Evolutionary conservation across 2,113 vertebrate genomes (phyloP), one percentile per base, ranked within the genome.

Genomic region (Propithecus coquereli): DNA sequence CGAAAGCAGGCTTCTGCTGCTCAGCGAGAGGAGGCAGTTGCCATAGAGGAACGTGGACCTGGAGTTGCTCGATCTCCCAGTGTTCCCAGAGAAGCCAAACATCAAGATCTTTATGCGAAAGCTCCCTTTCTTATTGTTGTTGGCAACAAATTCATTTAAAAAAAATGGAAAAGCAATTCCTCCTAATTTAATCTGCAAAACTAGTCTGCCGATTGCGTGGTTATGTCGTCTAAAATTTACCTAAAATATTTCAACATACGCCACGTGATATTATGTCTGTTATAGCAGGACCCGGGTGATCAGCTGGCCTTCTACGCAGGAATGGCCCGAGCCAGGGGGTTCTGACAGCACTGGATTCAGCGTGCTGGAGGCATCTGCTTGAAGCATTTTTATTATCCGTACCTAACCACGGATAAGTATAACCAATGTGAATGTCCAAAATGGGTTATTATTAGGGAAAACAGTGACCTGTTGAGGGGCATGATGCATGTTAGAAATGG

Each of bases 21-120:
- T 71, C 45, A 40, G 47, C 52, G 32, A 74, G n/a, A n/a, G 34
- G 34, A 93, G 30, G n/a, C 57, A 25, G 8, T 0, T 23, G 16
- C 13, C 47, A 12, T 0, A 10, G 1, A 87, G 80, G 45, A 87
- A 76, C 6, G 20, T 1, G n/a, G 77, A 37, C 13, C 47, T 8
- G 25, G 25, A 5, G 32, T 1, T 30, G 32, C 76, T 7, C 8
- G 22, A 79, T 50, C 77, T 77, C 59, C 88, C 73, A 13, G 2
- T 74, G 82, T 90, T 76, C 86, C 84, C 94, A 82, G 37, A 65
- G 87, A 94, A 73, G 11, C 23, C 83, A 52, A 90, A 92, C n/a
- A 73, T 20, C 14, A 17, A 63, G 34, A 61, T 77, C 74, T 74
- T 90, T 12, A 87, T 6, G 9, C 1, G 81, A 71, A 97, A 85